phyloP scores from a whole-genome alignment of 2,113 vertebrate species.

The Cygnus buccinator region DNA sequence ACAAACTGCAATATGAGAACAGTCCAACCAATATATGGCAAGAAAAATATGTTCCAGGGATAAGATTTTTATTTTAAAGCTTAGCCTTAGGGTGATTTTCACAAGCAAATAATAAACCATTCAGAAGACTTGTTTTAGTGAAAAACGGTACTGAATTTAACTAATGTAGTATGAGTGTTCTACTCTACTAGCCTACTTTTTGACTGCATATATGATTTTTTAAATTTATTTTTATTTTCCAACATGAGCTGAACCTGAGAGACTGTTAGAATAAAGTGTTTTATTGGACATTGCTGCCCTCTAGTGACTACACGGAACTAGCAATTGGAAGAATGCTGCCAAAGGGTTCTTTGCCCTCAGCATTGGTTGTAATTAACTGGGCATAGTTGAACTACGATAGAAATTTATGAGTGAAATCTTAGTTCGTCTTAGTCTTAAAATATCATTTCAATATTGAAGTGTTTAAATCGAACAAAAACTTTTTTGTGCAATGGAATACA shows the following conservation, averaged over 20 bases:
- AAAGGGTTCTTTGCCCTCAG: not conserved
- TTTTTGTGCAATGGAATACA: not conserved
- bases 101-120: not conserved
- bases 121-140: slow-evolving; percentile 9
- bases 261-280: not conserved
- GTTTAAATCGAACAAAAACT: not conserved
- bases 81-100: slow-evolving; percentile 32
- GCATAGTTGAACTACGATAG: not conserved
- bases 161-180: not conserved
- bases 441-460: not conserved
- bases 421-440: not conserved
- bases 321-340: rapidly evolving
- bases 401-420: not conserved
- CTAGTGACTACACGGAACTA: slow-evolving; percentile 10
- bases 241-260: not conserved
- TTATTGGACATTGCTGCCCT: slow-evolving; percentile 70
- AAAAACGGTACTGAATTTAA: slow-evolving; percentile 48
- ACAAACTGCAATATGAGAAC: not conserved
- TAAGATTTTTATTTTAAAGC: not conserved
- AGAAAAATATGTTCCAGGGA: not conserved
- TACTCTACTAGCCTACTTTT: slow-evolving; percentile 52
- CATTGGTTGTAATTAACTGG: rapidly evolving
- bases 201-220: slow-evolving; percentile 1
- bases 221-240: not conserved
- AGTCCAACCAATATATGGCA: not conserved